These are phyloP conservation scores for Thaleichthys pacificus DNA, from an alignment of 2,797 vertebrate genomes.

Conservation along the genomic window DNA sequence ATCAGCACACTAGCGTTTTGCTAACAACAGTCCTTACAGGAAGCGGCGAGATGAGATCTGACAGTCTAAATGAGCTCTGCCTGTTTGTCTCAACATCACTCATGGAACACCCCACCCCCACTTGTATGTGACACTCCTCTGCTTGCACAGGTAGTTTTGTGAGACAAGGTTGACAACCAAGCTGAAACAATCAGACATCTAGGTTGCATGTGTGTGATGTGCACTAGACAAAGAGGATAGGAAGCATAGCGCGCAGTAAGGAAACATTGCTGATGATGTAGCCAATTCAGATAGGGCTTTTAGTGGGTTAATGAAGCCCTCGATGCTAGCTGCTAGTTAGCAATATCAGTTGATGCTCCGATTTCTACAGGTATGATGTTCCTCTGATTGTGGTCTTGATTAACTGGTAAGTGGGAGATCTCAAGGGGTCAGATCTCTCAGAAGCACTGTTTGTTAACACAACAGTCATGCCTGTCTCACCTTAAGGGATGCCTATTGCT, in stretches of 20 bases:
- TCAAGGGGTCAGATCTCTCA: slow-evolving; percentile 19
- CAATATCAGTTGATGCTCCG: slow-evolving; percentile 51
- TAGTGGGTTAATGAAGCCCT: slow-evolving; percentile 42
- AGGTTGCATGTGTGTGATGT: neutral
- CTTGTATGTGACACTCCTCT: slow-evolving; percentile 54
- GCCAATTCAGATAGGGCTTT: neutral
- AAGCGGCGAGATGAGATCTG: slow-evolving; percentile 61
- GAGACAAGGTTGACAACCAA: slow-evolving; percentile 35
- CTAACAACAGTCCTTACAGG: neutral
- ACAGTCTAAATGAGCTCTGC: slow-evolving; percentile 47
- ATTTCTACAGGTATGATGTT: slow-evolving; percentile 50
- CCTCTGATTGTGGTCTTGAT: slow-evolving; percentile 68
- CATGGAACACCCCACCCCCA: slow-evolving; percentile 62
- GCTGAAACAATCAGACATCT: neutral
- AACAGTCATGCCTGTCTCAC: neutral
- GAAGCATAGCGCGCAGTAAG: neutral
- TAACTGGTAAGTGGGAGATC: slow-evolving; percentile 61
- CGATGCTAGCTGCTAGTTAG: slow-evolving; percentile 16
- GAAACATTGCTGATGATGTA: neutral
- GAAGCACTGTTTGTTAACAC: slow-evolving; percentile 7
- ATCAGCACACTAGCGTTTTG: neutral
- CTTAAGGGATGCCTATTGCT: neutral
- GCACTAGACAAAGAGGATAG: neutral
- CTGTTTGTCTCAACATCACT: slow-evolving; percentile 66
- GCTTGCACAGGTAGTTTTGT: slow-evolving; percentile 29